Evolutionary conservation across 2,113 vertebrate species (phyloP), one percentile per base, ranked within the genome.

Genomic region (Piaya cayana): DNA sequence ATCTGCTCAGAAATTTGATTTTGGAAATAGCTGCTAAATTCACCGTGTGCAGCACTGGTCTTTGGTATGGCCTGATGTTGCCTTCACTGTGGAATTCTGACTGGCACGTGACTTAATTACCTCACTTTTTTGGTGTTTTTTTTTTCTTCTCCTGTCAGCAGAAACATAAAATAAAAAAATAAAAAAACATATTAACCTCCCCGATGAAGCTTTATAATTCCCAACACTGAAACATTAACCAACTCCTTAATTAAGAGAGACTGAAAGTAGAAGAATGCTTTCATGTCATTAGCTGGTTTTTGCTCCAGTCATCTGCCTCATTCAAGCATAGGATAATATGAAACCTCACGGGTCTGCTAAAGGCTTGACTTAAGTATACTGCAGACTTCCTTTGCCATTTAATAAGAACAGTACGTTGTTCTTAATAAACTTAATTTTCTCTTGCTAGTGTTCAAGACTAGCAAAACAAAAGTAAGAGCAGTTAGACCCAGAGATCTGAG

Each of bases 251-350:
- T 96, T 96, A 96, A 96, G 88, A 94, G 90, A 94, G 92, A 70
- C 92, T 91, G 91, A 90, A 95, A 93, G 92, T 94, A 94, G 88
- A 97, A 94, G 94, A 97, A 97, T 96, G 95, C 95, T 96, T 97
- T 96, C 94, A 96, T 94, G 96, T 96, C 95, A 97, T 95, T 94
- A 93, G 95, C 95, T 95, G 91, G 68, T 68, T 97, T 96, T 97
- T 95, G 88, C 93, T 96, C 80, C 92, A 94, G 95, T 95, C 92
- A 95, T 93, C 94, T 88, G 90, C 94, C 93, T 96, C 95, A 94
- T 92, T 96, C 94, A 96, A 95, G 93, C 96, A 97, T 93, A 92
- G 94, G 94, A 96, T 96, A 96, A 96, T 96, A 91, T n/a, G 95
- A 97, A 97, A 95, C 96, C 96, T 97, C 95, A 94, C 36, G 83